These are phyloP conservation scores for Rhingia rostrata DNA, from an alignment of 2,888 invertebrate genomes.

Conservation along the genomic window DNA sequence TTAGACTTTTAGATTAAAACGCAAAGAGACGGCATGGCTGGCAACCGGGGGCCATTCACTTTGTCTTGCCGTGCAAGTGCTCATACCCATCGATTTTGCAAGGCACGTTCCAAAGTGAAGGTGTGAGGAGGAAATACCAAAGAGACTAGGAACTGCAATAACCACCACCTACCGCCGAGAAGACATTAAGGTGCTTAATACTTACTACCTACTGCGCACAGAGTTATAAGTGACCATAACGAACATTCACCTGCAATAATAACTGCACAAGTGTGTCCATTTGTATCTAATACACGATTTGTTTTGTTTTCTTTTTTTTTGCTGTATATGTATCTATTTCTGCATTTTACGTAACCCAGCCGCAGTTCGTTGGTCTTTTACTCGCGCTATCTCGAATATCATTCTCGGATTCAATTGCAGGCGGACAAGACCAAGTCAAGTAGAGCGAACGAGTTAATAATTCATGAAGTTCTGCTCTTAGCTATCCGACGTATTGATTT, in stretches of 20 bases:
- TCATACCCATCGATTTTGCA: conserved; percentile 26
- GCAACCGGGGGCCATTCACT: conserved; percentile 62
- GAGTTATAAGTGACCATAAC: conserved; percentile 71
- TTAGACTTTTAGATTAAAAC: conserved; percentile 43
- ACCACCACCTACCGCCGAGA: conserved; percentile 16
- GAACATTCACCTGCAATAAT: conserved; percentile 75
- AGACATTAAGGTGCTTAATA: conserved; percentile 67
- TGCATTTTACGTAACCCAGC: conserved; percentile 62
- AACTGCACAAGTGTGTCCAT: conserved; percentile 66
- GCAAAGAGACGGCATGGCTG: conserved; percentile 22
- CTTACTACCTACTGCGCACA: too few relatives aligned
- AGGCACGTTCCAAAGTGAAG: conserved; percentile 58
- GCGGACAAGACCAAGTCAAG: conserved; percentile 51
- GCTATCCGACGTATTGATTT: conserved; percentile 50
- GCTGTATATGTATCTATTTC: conserved; percentile 26
- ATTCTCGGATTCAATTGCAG: conserved; percentile 46
- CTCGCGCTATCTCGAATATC: conserved; percentile 35
- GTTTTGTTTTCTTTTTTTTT: conserved; percentile 2
- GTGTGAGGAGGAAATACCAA: conserved; percentile 61
- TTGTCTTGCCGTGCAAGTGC: conserved; percentile 19
- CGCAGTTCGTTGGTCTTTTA: conserved; percentile 67
- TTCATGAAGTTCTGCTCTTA: conserved; percentile 51
- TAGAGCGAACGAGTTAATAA: conserved; percentile 60
- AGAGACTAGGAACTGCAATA: conserved; percentile 22
- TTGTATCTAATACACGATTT: conserved; percentile 24